Base-by-base conservation (phyloP, 2,888 invertebrate species). In the Agrochola lota region DNA sequence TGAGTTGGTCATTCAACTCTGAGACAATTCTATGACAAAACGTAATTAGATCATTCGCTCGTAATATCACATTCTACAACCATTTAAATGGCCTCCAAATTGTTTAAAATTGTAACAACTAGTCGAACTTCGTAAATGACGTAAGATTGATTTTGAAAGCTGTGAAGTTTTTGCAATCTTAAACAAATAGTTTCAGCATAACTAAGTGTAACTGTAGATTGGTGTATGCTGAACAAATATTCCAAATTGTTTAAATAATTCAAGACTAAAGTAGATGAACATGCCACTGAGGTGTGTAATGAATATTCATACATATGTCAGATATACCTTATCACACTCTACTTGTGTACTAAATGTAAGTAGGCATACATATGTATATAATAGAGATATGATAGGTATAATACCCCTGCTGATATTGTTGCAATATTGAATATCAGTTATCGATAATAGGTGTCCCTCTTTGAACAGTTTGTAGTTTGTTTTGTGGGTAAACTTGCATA, bases 1-100 rank as follows among this genome's bases (percentile, higher is more conserved):
- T 80, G 81, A 72, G 75, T 72, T 89, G 90, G 90, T 90, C 90
- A 85, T 90, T 90, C 85, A 90, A 90, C 90, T 89, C 84, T 75
- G 71, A 77, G 81, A 83, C 78, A 81, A 84, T 87, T 86, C 81
- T 84, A 85, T 85, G 81, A 88, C 87, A 87, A 87, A 87, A 84
- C 76, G 80, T 86, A 88, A 89, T 89, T 89, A 85, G 86, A 89
- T 87, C 86, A 90, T 87, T 85, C 83, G 84, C 82, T 85, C 84
- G 80, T 86, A 82, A 82, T 85, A 85, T 83, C 80, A 86, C 80
- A 87, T 84, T 84, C 81, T 83, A 81, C 79, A 85, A 74, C 77
- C 73, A 84, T 84, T 83, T 79, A 74, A 82, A 78, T 80, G 81
- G 73, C 81, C 85, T 83, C 78, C 69, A 78, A 86, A 78, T 87